These are phyloP conservation scores for Microctonus hyperodae DNA, from an alignment of 2,888 invertebrate species.

Conservation along the genomic window DNA sequence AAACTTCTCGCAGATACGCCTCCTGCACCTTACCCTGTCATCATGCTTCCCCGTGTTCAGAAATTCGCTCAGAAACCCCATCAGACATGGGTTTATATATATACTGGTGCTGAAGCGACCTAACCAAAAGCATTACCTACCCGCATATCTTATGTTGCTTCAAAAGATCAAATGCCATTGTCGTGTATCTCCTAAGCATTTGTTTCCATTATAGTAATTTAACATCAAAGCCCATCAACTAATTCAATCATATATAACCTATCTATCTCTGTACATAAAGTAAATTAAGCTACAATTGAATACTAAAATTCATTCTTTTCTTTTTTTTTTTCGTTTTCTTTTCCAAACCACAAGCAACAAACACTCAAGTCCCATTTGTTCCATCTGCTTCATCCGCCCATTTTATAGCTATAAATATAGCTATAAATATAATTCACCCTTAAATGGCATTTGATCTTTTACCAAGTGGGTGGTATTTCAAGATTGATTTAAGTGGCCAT, in stretches of 20 bases:
- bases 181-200: neutral
- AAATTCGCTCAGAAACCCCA: conserved; percentile 4
- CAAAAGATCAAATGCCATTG: neutral
- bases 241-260: neutral
- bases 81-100: neutral
- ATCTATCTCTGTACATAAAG: neutral
- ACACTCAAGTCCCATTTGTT: neutral
- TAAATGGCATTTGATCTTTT: conserved; percentile 4
- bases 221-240: neutral
- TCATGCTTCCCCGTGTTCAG: neutral
- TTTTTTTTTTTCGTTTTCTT: neutral
- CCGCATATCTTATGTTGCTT: neutral
- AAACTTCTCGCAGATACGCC: conserved; percentile 6
- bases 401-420: neutral
- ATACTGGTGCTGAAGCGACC: neutral
- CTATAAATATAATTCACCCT: neutral
- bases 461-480: conserved; percentile 19
- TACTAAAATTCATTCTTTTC: neutral
- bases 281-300: neutral
- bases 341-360: neutral
- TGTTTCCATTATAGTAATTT: neutral
- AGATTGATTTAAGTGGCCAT: conserved; percentile 28
- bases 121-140: neutral
- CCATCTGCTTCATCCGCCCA: neutral
- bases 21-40: conserved; percentile 5